Base-by-base conservation (phyloP, 35 echinoderm and acorn worm genomes). In the Acanthaster planci region DNA sequence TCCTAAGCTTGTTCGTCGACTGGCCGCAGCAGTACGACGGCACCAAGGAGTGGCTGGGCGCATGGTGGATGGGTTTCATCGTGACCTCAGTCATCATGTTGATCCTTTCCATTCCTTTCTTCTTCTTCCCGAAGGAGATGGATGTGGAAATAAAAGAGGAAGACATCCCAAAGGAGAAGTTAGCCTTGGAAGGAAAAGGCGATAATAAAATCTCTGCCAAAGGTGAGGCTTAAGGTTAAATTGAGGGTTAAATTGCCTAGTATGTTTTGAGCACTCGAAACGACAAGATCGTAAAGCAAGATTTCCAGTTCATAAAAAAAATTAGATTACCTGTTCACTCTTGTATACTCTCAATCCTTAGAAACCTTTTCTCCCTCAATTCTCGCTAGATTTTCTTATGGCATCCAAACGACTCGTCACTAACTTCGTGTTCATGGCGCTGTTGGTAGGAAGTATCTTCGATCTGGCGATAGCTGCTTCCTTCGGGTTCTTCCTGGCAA, bases 41-140 rank as follows among this genome's bases (percentile, higher is more conserved):
- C 23, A 52, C 84, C 55, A 67, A 60, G 21, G 35, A 85, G 18
- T 97, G 86, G 76, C 77, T 97, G 0, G 94, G 94, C 1, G 94
- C 94, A 0, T 97, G 94, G 94, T 97, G 94, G 94, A 64, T 97
- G 27, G 94, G 94, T 9, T 97, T 86, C 60, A 37, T 97, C 32
- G 51, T 97, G 39, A 60, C 85, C 22, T 87, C 86, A 1, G 10
- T 34, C 18, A 53, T 90, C 16, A 34, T 86, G 40, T 21, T 92
- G 27, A 15, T 93, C 8, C 76, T 88, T 7, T 86, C 86, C 30
- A 80, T 97, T 39, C 94, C 90, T 6, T 75, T 90, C 19, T 93
- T 90, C 80, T 93, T 97, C 84, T 97, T 97, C 81, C 94, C 94
- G 39, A 83, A 89, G 87, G 80, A 83, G 64, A 72, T 72, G 64